Conservation (phyloP, 2,888 invertebrate species). For the Boloria euphrosyne region DNA sequence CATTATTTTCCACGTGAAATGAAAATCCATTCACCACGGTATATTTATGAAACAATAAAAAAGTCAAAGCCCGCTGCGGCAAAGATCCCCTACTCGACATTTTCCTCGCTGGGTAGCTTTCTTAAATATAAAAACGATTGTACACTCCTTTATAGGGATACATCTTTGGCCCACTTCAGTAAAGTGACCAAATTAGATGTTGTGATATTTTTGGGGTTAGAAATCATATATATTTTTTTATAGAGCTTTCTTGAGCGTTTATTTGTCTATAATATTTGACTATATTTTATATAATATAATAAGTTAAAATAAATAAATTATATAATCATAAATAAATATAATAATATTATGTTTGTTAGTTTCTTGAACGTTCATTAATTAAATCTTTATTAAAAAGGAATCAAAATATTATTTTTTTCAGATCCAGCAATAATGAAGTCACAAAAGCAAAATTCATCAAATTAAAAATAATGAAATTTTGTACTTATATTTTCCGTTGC, state of each 20-base stretch:
- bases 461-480: constrained; percentile 12
- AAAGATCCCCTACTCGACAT: constrained; percentile 35
- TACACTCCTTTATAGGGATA: not conserved
- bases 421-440: too few species aligned
- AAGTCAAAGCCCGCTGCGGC: constrained; percentile 25
- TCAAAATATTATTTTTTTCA: too few species aligned
- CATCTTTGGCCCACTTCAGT: constrained; percentile 3
- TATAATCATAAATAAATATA: too few species aligned
- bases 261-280: too few species aligned
- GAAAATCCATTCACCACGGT: constrained; percentile 27
- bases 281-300: too few species aligned
- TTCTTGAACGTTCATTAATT: too few species aligned
- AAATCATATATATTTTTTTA: too few species aligned
- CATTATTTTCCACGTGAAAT: constrained; percentile 23
- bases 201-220: too few species aligned
- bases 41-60: constrained; percentile 40
- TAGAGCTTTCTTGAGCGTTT: too few species aligned
- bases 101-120: constrained; percentile 28
- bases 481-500: constrained; percentile 10
- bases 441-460: constrained; percentile 1
- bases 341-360: too few species aligned
- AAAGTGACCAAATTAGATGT: not conserved
- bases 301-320: too few species aligned
- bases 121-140: constrained; percentile 29
- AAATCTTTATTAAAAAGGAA: too few species aligned